phyloP scores from a whole-genome alignment of 2,888 invertebrate genomes.

The Epistrophe eligans region DNA sequence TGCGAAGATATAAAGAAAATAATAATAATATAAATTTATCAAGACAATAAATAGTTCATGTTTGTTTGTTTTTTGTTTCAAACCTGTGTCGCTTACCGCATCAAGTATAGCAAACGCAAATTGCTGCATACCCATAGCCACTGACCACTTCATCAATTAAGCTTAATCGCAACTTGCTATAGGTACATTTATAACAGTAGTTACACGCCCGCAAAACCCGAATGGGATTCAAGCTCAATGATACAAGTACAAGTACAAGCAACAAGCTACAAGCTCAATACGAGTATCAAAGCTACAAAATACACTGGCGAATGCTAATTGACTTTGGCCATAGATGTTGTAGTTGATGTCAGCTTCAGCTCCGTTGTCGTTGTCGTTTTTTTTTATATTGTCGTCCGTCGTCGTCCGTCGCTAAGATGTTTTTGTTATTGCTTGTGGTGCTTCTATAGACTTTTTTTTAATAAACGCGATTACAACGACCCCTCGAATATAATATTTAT shows the following conservation, averaged over 20 bases:
- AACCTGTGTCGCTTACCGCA: constrained; percentile 12
- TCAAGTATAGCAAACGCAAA: constrained; percentile 33
- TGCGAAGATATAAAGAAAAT: constrained; percentile 23
- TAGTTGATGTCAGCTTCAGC: constrained; percentile 35
- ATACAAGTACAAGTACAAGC: constrained; percentile 1
- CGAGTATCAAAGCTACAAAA: not conserved
- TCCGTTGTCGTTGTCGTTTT: not conserved
- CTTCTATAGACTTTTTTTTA: constrained; percentile 35
- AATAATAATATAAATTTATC: constrained; percentile 5
- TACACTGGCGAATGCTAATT: constrained; percentile 68
- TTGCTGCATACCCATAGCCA: constrained; percentile 9
- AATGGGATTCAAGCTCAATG: constrained; percentile 23
- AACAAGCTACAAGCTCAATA: too few relatives aligned
- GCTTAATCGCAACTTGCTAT: constrained; percentile 45
- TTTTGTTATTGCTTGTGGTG: constrained; percentile 30
- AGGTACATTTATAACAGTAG: constrained; percentile 38
- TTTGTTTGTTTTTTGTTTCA: not conserved
- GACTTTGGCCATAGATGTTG: constrained; percentile 58
- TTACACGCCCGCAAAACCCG: constrained; percentile 30
- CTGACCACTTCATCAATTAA: constrained; percentile 51
- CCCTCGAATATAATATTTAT: constrained; percentile 16
- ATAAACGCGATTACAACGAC: constrained; percentile 47
- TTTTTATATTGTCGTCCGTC: not conserved
- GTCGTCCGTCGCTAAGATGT: constrained; percentile 38
- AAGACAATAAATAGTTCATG: constrained; percentile 1